Evolutionary conservation across 2,113 vertebrate species (phyloP).

Genomic region (Aix galericulata): DNA sequence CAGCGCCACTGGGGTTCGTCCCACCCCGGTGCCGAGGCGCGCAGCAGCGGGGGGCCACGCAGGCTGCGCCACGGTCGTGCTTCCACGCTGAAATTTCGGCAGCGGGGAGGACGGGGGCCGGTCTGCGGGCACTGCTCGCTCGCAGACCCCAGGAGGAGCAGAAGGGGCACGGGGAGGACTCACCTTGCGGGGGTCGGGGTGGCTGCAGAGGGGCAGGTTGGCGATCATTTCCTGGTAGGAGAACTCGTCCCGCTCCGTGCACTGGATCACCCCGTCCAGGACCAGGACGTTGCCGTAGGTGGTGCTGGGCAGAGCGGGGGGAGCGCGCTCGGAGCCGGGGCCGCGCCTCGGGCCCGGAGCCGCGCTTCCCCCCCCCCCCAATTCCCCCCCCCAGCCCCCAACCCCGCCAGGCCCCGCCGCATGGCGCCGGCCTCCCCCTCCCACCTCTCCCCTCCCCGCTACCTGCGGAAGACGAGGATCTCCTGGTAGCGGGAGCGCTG

Average conservation of each 20-base stretch:
- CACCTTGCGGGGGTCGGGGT: conserved; percentile 93
- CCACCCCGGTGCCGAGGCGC: not conserved
- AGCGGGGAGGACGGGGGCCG: not conserved
- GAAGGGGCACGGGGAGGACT: not conserved
- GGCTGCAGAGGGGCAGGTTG: conserved; percentile 92
- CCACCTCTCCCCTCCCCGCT: not conserved
- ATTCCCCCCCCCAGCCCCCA: not conserved
- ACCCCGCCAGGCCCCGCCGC: not conserved
- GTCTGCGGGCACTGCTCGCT: not conserved
- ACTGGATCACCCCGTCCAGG: conserved; percentile 96
- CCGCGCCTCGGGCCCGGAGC: not conserved
- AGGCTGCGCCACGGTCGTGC: not conserved
- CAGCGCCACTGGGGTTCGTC: fast-evolving
- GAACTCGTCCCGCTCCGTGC: conserved; percentile 96
- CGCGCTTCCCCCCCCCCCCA: not conserved
- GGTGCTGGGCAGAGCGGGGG: conserved; percentile 81
- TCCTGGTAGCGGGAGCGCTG: conserved; percentile 91
- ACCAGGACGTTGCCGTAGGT: conserved; percentile 96
- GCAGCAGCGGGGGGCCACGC: not conserved
- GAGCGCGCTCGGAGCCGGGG: not conserved
- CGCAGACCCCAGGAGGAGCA: not conserved
- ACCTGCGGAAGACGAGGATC: conserved; percentile 94
- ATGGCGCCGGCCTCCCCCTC: not conserved
- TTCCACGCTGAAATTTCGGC: not conserved
- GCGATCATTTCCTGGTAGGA: conserved; percentile 99